Evolutionary conservation across 92 coral and sea anemone species (phyloP).

Genomic region (Isaurus tuberculatus): DNA sequence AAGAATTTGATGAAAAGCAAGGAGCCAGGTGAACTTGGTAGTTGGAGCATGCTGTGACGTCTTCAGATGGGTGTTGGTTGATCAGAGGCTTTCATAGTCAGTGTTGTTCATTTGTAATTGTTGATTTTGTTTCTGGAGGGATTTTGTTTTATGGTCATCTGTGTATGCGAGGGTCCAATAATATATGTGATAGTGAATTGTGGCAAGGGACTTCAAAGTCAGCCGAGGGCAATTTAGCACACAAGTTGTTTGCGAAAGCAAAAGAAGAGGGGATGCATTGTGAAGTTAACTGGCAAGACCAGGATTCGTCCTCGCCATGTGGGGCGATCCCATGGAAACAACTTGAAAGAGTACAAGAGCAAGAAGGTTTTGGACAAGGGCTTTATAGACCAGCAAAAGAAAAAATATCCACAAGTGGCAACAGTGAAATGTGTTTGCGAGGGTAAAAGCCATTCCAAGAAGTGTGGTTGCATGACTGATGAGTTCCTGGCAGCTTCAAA

Average conservation of each 20-base stretch:
- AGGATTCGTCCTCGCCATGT: conserved; percentile 1
- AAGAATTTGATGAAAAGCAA: conserved; percentile 46
- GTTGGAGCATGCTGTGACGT: conserved; percentile 46
- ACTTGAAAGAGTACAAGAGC: background rate
- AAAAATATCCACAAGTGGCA: background rate
- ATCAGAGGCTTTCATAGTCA: conserved; percentile 34
- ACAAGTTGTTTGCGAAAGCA: background rate
- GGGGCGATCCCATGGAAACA: background rate
- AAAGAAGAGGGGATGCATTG: conserved; percentile 3
- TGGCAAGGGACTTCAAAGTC: background rate
- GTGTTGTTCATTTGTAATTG: conserved; percentile 31
- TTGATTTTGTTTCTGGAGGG: conserved; percentile 1
- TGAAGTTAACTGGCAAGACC: background rate
- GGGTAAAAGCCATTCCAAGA: background rate
- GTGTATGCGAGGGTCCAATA: background rate
- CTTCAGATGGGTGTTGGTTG: conserved; percentile 54
- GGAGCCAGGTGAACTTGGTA: conserved; percentile 32
- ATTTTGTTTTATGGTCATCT: conserved; percentile 2
- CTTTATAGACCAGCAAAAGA: background rate
- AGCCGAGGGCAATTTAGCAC: background rate
- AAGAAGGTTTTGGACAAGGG: background rate
- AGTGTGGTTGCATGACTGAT: background rate
- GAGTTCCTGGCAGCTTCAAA: conserved; percentile 9
- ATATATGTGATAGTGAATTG: background rate
- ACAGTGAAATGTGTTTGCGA: conserved; percentile 4